Conservation (phyloP, 2,113 vertebrate species). For the Chrysemys picta region DNA sequence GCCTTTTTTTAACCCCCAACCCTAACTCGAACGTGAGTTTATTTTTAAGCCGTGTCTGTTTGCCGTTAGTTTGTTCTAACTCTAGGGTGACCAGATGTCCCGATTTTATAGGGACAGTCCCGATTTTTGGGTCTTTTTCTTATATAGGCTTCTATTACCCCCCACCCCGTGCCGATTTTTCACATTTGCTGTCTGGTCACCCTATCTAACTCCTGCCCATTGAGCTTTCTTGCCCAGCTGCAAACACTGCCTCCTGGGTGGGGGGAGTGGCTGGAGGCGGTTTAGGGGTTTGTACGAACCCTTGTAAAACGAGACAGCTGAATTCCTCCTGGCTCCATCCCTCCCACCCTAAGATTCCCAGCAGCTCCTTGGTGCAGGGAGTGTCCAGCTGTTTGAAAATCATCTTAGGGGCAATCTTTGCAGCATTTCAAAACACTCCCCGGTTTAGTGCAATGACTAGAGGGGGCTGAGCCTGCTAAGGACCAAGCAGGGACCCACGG, state of each 20-base stretch:
- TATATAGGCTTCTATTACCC: too few species aligned
- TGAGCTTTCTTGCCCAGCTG: neutral
- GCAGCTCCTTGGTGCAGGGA: neutral
- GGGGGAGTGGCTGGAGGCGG: accelerated
- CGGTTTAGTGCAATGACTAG: neutral
- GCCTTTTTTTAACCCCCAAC: neutral
- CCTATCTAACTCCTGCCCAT: neutral
- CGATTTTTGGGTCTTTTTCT: too few species aligned
- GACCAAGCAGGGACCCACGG: neutral
- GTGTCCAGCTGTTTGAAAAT: neutral
- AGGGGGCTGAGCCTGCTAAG: neutral
- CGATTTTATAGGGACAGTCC: too few species aligned
- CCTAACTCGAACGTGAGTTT: neutral
- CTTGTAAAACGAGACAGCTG: neutral
- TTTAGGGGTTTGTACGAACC: neutral
- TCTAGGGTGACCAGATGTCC: too few species aligned
- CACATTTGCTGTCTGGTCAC: too few species aligned
- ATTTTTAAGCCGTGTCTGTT: neutral
- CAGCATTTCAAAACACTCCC: neutral
- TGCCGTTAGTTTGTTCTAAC: neutral
- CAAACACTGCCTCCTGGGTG: neutral
- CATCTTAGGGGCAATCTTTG: neutral
- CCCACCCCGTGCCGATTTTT: too few species aligned
- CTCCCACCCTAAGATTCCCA: neutral
- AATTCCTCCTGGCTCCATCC: neutral